These are phyloP conservation scores for Pristiophorus japonicus DNA, from an alignment of 2,113 vertebrate genomes.

Conservation along the genomic window DNA sequence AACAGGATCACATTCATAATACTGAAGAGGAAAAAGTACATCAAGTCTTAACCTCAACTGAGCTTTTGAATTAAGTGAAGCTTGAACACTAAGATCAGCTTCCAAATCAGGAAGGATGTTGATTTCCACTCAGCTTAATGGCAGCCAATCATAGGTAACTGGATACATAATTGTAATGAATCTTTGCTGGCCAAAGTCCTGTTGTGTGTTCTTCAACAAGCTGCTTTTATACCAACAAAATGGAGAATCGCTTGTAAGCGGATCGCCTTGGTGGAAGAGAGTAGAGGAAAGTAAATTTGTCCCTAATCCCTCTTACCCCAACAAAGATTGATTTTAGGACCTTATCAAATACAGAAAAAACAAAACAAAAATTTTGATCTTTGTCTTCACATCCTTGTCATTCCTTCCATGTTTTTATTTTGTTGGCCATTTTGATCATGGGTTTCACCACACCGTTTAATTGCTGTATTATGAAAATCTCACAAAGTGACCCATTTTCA, in stretches of 20 bases:
- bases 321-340: background rate
- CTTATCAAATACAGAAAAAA: background rate
- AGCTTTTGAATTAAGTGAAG: background rate
- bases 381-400: background rate
- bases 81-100: background rate
- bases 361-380: background rate
- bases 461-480: background rate
- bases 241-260: background rate
- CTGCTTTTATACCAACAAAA: background rate
- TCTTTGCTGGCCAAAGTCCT: background rate
- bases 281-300: background rate
- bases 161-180: background rate
- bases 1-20: background rate
- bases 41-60: background rate
- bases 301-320: no score
- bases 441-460: background rate
- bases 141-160: background rate
- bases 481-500: no score
- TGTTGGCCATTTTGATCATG: background rate
- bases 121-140: constrained; percentile 6
- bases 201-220: background rate
- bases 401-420: background rate
- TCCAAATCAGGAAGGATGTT: background rate
- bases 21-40: background rate
- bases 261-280: background rate